phyloP scores from a whole-genome alignment of 2,888 invertebrate genomes.

The Melinaea marsaeus region DNA sequence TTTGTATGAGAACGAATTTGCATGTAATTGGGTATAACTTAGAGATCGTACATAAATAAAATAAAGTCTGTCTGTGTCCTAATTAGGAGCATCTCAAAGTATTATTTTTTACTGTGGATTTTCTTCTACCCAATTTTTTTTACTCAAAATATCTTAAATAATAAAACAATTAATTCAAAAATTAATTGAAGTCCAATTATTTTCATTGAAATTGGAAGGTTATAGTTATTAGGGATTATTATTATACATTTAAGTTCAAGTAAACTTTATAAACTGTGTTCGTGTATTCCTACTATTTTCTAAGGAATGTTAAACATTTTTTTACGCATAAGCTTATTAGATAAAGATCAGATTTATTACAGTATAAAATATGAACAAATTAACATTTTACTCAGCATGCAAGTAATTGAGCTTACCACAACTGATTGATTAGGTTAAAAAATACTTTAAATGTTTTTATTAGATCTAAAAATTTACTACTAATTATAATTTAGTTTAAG shows the following conservation, averaged over 20 bases:
- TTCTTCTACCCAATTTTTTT: no score
- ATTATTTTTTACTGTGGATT: no score
- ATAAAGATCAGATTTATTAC: slow-evolving; percentile 24
- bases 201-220: no score
- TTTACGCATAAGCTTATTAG: slow-evolving; percentile 22
- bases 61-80: background rate
- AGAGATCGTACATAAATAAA: background rate
- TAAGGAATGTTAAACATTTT: slow-evolving; percentile 23
- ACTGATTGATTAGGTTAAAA: slow-evolving; percentile 5
- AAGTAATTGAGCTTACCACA: slow-evolving; percentile 21
- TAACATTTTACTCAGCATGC: slow-evolving; percentile 24
- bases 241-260: background rate
- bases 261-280: background rate
- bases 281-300: slow-evolving; percentile 13
- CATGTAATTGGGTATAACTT: background rate
- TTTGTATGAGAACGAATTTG: background rate
- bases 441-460: background rate
- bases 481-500: no score
- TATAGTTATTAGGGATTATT: no score
- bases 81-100: background rate
- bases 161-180: no score
- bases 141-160: no score
- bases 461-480: no score
- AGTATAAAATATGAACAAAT: slow-evolving; percentile 27
- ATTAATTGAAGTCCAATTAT: no score